These are phyloP conservation scores for Notospermus geniculatus DNA, from an alignment of 1,140 invertebrate genomes.

Conservation along the genomic window DNA sequence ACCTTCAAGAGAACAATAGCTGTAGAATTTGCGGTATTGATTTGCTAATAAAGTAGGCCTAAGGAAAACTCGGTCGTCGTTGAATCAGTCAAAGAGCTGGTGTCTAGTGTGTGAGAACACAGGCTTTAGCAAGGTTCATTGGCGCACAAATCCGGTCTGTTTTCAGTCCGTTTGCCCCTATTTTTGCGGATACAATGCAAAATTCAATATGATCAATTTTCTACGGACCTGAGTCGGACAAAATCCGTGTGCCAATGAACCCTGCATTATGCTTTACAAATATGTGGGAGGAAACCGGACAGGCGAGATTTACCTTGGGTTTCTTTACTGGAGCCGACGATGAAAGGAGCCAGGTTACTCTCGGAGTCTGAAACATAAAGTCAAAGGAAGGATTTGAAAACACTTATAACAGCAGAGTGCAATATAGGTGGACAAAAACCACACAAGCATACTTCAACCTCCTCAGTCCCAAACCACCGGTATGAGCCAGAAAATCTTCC, in stretches of 20 bases:
- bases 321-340: slow-evolving; percentile 32
- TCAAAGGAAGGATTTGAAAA: slow-evolving; percentile 11
- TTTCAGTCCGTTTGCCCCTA: too few relatives aligned
- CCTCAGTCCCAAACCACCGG: too few relatives aligned
- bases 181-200: neutral
- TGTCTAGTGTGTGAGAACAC: neutral
- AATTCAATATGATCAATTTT: too few relatives aligned
- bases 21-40: neutral
- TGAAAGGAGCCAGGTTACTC: slow-evolving; percentile 31
- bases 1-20: slow-evolving; percentile 25
- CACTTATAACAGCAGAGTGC: too few relatives aligned
- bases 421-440: too few relatives aligned
- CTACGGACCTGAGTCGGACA: too few relatives aligned
- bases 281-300: too few relatives aligned
- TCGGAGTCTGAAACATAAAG: slow-evolving; percentile 25
- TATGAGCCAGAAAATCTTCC: too few relatives aligned
- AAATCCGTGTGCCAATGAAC: too few relatives aligned
- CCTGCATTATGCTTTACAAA: neutral
- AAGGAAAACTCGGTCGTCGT: neutral
- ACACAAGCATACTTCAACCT: too few relatives aligned
- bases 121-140: too few relatives aligned
- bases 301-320: slow-evolving; percentile 42
- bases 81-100: neutral
- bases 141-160: too few relatives aligned
- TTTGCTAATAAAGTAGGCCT: neutral